Evolutionary conservation across 2,797 vertebrate species (phyloP).

Genomic region (Arctocebus calabarensis): DNA sequence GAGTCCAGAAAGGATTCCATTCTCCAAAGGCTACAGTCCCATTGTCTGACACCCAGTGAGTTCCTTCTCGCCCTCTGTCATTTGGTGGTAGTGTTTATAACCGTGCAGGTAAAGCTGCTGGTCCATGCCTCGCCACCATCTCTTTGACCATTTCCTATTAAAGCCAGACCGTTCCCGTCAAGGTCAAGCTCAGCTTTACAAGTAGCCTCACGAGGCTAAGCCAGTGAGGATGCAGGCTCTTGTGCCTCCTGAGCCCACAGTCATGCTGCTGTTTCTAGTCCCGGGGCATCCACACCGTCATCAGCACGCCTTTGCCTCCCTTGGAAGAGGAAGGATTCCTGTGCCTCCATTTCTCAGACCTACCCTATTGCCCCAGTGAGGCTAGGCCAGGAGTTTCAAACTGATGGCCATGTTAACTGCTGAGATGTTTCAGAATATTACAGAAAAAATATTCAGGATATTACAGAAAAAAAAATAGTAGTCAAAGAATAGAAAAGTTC

Average conservation of each 20-base stretch:
- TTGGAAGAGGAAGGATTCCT: background rate
- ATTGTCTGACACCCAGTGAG: background rate
- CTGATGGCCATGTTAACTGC: too few relatives aligned
- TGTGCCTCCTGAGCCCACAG: rapidly evolving
- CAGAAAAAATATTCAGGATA: background rate
- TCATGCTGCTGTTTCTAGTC: rapidly evolving
- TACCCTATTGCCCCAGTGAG: rapidly evolving
- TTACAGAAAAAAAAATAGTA: background rate
- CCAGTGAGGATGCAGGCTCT: background rate
- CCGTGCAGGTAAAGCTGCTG: background rate
- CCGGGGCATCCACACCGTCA: rapidly evolving
- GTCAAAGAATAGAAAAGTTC: background rate
- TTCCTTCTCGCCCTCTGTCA: background rate
- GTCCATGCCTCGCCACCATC: too few relatives aligned
- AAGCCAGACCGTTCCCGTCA: background rate
- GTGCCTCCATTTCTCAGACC: background rate
- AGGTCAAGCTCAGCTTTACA: background rate
- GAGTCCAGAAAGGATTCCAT: background rate
- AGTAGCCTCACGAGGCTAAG: too few relatives aligned
- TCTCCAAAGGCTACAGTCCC: background rate
- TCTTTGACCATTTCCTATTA: background rate
- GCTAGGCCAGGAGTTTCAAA: background rate
- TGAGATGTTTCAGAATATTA: background rate
- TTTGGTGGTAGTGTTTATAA: rapidly evolving
- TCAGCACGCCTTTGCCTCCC: background rate